A percentile compares a stretch with the other conserved stretches of the same genome.
phyloP scores from a whole-genome alignment of 2,888 invertebrate species.

The Ganaspis brasiliensis region DNA sequence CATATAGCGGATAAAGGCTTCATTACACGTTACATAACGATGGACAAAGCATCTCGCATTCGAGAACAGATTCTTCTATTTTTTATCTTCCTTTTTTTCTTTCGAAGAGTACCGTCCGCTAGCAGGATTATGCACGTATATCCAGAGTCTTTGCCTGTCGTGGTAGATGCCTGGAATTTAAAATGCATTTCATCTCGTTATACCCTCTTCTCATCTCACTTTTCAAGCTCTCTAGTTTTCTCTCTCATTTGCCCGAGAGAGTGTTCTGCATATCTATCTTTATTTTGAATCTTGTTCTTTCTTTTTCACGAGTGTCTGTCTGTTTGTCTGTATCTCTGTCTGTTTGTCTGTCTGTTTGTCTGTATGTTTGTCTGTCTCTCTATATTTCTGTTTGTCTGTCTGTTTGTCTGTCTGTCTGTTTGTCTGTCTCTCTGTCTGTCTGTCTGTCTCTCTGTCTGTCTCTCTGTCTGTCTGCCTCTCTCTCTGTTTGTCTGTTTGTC shows the following conservation, averaged over 20 bases:
- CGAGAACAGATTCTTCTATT: slow-evolving; percentile 33
- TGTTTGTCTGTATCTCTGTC: no score
- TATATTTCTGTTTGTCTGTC: no score
- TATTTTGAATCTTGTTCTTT: no score
- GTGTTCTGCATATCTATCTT: no score
- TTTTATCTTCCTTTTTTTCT: slow-evolving; percentile 49
- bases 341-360: no score
- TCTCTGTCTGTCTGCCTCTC: no score
- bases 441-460: no score
- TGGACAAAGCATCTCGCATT: slow-evolving; percentile 36
- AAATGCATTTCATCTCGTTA: slow-evolving; percentile 71
- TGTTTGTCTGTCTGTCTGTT: no score
- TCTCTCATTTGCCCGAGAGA: slow-evolving; percentile 46
- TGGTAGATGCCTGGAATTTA: slow-evolving; percentile 70
- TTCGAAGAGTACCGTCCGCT: slow-evolving; percentile 58
- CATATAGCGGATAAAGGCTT: slow-evolving; percentile 32
- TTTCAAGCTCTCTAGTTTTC: slow-evolving; percentile 50
- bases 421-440: no score
- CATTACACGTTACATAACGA: slow-evolving; percentile 37
- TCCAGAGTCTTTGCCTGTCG: slow-evolving; percentile 64
- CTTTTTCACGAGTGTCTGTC: no score
- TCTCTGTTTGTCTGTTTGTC: no score
- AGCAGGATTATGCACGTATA: slow-evolving; percentile 59
- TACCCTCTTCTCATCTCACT: slow-evolving; percentile 33
- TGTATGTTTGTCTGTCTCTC: no score